These are phyloP conservation scores for Hycleus cichorii DNA, from an alignment of 1,140 invertebrate genomes.

Conservation along the genomic window DNA sequence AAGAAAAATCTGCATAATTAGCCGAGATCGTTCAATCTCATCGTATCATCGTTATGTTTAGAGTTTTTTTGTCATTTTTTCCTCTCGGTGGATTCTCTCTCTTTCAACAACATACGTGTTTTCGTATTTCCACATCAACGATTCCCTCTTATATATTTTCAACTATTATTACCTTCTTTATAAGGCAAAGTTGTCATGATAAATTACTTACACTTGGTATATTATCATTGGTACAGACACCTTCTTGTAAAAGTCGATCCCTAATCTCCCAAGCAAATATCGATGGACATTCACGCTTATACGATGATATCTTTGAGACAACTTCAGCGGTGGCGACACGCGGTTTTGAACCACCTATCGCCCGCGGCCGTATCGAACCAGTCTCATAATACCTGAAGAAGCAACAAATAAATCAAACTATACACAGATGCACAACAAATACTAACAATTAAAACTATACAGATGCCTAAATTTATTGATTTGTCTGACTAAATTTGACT, in stretches of 20 bases:
- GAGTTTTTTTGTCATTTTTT: not conserved
- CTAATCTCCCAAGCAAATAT: conserved; percentile 99
- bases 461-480: too few relatives aligned
- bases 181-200: conserved; percentile 5
- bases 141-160: conserved; percentile 1
- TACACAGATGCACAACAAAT: not conserved
- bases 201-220: conserved; percentile 91
- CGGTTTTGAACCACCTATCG: conserved; percentile 93
- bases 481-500: too few relatives aligned
- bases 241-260: conserved; percentile 90
- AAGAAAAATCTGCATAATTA: too few relatives aligned
- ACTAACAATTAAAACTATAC: too few relatives aligned
- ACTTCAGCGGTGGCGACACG: conserved; percentile 92
- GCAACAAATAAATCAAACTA: not conserved
- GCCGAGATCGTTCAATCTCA: too few relatives aligned
- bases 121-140: conserved; percentile 9
- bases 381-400: conserved; percentile 89
- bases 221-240: conserved; percentile 97
- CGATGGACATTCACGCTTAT: conserved; percentile 93
- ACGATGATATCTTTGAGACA: conserved; percentile 89
- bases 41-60: not conserved
- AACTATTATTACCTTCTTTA: not conserved
- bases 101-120: not conserved
- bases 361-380: conserved; percentile 91
- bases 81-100: not conserved